A percentile compares a stretch with the other conserved stretches of the same genome.
Evolutionary conservation across 2,888 invertebrate genomes (phyloP).

Genomic region (Eristalis tenax): DNA sequence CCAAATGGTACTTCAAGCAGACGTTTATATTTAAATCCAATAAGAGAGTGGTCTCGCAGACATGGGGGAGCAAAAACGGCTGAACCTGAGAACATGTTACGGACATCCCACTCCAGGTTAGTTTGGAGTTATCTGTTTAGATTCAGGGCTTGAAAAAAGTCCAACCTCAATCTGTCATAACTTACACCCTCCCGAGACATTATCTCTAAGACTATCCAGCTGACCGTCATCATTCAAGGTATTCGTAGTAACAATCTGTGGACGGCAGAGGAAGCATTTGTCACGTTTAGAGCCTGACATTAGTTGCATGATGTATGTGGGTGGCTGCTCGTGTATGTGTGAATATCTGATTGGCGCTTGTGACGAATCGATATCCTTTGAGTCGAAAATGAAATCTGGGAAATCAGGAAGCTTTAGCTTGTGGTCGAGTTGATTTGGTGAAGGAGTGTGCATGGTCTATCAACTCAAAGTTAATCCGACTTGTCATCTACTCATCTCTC

Average conservation of each 20-base stretch:
- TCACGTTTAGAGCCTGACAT: slow-evolving; percentile 1
- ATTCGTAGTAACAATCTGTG: background rate
- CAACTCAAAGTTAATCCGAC: background rate
- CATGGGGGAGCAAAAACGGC: background rate
- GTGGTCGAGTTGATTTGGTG: background rate
- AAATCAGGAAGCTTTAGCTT: background rate
- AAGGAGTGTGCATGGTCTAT: background rate
- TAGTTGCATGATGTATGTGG: background rate
- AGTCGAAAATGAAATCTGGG: background rate
- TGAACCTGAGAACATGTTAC: background rate
- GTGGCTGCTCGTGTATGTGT: background rate
- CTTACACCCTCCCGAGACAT: background rate
- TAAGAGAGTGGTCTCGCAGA: background rate
- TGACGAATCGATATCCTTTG: background rate
- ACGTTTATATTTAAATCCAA: too few species aligned
- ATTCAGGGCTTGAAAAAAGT: background rate
- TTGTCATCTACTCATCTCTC: background rate
- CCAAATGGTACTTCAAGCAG: background rate
- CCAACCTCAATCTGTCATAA: background rate
- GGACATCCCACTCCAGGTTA: background rate
- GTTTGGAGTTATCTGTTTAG: background rate
- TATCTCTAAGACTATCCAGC: background rate
- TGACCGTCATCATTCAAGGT: slow-evolving; percentile 18
- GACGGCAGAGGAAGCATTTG: background rate
- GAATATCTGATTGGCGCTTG: background rate